phyloP scores from a whole-genome alignment of 1,140 invertebrate species.

The Diachasmimorpha longicaudata region DNA sequence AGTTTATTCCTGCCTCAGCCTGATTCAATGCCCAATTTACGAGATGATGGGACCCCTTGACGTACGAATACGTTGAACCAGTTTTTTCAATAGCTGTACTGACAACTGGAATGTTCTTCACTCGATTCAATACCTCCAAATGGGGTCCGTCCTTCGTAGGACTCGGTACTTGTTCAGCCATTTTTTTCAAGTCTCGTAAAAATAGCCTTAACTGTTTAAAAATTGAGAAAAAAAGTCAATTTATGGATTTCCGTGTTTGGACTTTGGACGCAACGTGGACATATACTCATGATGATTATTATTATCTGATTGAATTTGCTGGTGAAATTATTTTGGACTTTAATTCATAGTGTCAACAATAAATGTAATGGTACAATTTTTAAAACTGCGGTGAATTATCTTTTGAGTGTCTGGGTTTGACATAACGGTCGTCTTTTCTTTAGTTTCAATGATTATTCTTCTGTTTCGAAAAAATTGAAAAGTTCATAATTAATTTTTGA shows the following conservation, averaged over 20 bases:
- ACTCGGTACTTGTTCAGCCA: constrained; percentile 36
- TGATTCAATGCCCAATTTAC: constrained; percentile 61
- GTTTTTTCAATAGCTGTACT: constrained; percentile 68
- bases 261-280: not conserved
- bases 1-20: constrained; percentile 58
- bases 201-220: not conserved
- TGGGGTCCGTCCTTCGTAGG: constrained; percentile 47
- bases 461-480: too few species aligned
- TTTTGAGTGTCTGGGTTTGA: too few species aligned
- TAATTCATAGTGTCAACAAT: too few species aligned
- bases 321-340: too few species aligned
- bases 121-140: constrained; percentile 66
- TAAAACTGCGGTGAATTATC: too few species aligned
- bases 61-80: constrained; percentile 65
- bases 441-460: not conserved
- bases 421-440: not conserved
- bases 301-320: too few species aligned
- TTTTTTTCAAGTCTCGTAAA: constrained; percentile 12
- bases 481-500: too few species aligned
- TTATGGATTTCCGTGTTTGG: not conserved
- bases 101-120: constrained; percentile 68
- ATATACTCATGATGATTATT: not conserved
- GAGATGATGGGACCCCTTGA: constrained; percentile 64
- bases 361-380: too few species aligned
- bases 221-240: not conserved